These are phyloP conservation scores for Otus sunia DNA, from an alignment of 2,113 vertebrate species.

Conservation along the genomic window DNA sequence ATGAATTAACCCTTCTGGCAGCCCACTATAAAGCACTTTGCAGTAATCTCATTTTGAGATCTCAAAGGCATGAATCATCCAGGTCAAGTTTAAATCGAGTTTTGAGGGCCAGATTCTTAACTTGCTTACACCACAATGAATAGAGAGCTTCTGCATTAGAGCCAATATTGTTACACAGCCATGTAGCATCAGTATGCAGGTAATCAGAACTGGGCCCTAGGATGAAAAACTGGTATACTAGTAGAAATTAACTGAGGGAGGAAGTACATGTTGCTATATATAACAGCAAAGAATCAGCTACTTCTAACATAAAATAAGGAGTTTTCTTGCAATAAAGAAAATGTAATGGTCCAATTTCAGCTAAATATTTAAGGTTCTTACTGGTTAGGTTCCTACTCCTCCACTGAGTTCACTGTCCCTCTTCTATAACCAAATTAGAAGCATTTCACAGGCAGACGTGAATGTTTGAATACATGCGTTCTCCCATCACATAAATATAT, in stretches of 20 bases:
- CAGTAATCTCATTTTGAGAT: conserved; percentile 60
- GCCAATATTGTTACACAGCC: background rate
- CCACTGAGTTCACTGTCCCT: background rate
- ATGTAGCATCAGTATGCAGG: background rate
- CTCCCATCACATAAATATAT: background rate
- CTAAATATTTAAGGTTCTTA: background rate
- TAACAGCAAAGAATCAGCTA: background rate
- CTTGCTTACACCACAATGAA: background rate
- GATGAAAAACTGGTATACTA: background rate
- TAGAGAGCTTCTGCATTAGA: background rate
- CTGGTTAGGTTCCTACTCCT: background rate
- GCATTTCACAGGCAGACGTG: background rate
- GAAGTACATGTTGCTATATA: background rate
- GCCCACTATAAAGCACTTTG: conserved; percentile 55
- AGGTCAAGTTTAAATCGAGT: conserved; percentile 33
- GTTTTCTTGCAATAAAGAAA: background rate
- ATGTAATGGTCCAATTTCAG: background rate
- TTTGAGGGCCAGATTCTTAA: conserved; percentile 32
- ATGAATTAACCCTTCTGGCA: conserved; percentile 53
- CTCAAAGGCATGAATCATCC: conserved; percentile 53
- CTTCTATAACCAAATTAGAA: background rate
- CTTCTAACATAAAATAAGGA: background rate
- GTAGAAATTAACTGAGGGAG: background rate
- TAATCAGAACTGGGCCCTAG: background rate
- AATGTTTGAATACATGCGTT: background rate